These are phyloP conservation scores for Erpetoichthys calabaricus DNA, from an alignment of 2,797 vertebrate genomes.

Conservation along the genomic window DNA sequence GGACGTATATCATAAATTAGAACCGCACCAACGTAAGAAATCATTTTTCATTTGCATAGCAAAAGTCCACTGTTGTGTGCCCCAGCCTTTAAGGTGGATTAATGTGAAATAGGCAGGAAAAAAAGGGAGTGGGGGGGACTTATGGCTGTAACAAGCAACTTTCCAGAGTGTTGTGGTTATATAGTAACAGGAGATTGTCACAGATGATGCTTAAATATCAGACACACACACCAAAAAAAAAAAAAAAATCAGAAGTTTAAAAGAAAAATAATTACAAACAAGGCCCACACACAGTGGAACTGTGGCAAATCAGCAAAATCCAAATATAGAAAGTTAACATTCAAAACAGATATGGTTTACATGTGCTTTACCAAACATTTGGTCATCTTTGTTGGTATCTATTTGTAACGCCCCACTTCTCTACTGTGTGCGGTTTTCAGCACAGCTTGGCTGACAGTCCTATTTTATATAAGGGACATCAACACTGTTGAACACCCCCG, in stretches of 20 bases:
- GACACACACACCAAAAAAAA: too few relatives aligned
- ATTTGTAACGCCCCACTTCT: not conserved
- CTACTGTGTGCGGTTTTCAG: not conserved
- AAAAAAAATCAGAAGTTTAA: conserved; percentile 23
- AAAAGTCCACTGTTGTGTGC: too few relatives aligned
- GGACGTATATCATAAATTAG: conserved; percentile 1
- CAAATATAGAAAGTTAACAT: conserved; percentile 5
- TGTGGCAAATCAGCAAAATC: conserved; percentile 4
- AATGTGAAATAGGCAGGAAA: too few relatives aligned
- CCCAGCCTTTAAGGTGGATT: too few relatives aligned
- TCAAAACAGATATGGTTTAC: conserved; percentile 1
- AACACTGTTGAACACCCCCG: too few relatives aligned
- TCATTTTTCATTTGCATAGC: not conserved
- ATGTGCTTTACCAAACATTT: not conserved
- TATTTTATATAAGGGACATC: too few relatives aligned
- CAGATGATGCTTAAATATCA: conserved; percentile 43
- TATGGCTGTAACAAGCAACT: conserved; percentile 11
- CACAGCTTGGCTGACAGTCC: too few relatives aligned
- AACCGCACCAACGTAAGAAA: not conserved
- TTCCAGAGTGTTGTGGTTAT: conserved; percentile 32
- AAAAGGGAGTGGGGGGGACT: too few relatives aligned
- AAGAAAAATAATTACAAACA: conserved; percentile 47
- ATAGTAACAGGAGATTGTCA: conserved; percentile 28
- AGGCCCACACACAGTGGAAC: conserved; percentile 49
- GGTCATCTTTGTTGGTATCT: not conserved